Conservation (phyloP, 1,140 invertebrate genomes). For the Tenebrio molitor region DNA sequence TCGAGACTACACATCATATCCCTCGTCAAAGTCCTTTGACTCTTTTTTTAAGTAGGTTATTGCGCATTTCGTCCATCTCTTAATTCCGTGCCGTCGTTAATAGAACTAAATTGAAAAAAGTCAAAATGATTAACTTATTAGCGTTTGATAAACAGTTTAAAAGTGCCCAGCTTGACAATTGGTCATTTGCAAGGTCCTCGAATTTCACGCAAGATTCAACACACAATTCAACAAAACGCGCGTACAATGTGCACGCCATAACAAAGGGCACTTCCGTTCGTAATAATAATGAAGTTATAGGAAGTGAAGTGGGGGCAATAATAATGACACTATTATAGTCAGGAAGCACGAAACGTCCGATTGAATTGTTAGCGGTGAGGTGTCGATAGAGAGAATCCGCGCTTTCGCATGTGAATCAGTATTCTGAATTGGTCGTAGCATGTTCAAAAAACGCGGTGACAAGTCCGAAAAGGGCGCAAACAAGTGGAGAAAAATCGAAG, state of each 20-base stretch:
- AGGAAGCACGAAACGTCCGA: conserved; percentile 47
- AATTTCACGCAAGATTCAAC: conserved; percentile 7
- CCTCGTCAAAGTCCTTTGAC: not conserved
- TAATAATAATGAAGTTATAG: conserved; percentile 42
- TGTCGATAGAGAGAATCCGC: not conserved
- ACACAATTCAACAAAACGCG: conserved; percentile 10
- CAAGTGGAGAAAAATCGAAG: conserved; percentile 46
- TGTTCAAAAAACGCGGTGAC: conserved; percentile 12
- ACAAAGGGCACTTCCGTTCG: conserved; percentile 48
- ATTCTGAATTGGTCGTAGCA: not conserved
- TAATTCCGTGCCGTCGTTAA: conserved; percentile 16
- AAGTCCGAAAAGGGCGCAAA: not conserved
- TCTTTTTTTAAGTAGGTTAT: conserved; percentile 28
- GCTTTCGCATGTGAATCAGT: not conserved
- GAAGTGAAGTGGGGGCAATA: conserved; percentile 45
- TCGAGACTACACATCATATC: too few species aligned
- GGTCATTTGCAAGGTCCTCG: not conserved
- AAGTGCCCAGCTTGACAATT: not conserved
- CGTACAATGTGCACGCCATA: not conserved
- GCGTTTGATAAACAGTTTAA: conserved; percentile 11
- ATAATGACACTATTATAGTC: conserved; percentile 47
- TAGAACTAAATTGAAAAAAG: conserved; percentile 38
- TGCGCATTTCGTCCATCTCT: conserved; percentile 15
- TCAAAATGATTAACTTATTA: conserved; percentile 35
- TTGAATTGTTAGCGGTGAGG: conserved; percentile 8